Conservation (phyloP, 2,113 vertebrate species). For the Alexandromys fortis region DNA sequence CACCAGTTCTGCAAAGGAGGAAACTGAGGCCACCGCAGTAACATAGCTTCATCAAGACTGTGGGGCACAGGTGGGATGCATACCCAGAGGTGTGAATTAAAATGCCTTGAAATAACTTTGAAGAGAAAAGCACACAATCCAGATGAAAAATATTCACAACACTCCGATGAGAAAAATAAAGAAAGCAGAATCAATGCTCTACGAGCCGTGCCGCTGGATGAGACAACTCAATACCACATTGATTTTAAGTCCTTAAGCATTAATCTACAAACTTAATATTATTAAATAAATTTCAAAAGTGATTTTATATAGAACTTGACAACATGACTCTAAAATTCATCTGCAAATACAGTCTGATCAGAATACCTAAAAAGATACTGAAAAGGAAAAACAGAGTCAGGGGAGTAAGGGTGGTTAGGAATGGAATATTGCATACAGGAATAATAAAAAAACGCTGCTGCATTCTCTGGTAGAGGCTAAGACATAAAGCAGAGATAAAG, state of each 20-base stretch:
- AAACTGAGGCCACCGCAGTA: not conserved
- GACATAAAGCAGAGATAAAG: not conserved
- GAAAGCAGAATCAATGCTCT: conserved; percentile 17
- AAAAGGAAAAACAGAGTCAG: not conserved
- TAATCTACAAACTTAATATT: conserved; percentile 55
- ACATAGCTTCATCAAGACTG: too few relatives aligned
- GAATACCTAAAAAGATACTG: not conserved
- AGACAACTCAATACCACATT: conserved; percentile 33
- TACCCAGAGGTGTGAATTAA: not conserved
- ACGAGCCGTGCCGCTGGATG: conserved; percentile 4
- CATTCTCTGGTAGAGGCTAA: not conserved
- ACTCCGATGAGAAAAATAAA: conserved; percentile 12
- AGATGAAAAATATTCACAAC: not conserved
- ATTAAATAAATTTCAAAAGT: conserved; percentile 59
- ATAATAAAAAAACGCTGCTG: not conserved
- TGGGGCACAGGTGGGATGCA: not conserved
- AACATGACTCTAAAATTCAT: conserved; percentile 55
- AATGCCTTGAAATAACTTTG: not conserved
- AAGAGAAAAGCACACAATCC: not conserved
- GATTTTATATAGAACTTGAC: conserved; percentile 51
- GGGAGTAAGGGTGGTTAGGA: not conserved
- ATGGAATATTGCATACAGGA: not conserved
- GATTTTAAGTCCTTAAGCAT: conserved; percentile 59
- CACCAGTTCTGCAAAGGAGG: not conserved
- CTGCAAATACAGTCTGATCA: conserved; percentile 27